phyloP scores from a whole-genome alignment of 2,888 invertebrate genomes.

The Nomada lathburiana region DNA sequence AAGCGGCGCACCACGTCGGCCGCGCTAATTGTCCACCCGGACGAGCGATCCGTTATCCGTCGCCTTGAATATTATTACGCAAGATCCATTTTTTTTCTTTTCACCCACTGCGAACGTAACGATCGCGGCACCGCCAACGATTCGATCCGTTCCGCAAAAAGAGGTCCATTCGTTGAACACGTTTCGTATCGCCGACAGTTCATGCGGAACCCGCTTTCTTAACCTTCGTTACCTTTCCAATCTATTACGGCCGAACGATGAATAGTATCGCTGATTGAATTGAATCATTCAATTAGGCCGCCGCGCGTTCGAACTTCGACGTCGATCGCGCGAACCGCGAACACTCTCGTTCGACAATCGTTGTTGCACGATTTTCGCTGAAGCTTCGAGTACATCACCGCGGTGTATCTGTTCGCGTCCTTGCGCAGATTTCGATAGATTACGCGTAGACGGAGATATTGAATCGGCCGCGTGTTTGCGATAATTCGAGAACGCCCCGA shows the following conservation, averaged over 20 bases:
- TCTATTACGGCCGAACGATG: conserved; percentile 24
- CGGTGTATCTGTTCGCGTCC: too few species aligned
- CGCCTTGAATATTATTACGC: conserved; percentile 23
- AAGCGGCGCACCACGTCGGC: neutral
- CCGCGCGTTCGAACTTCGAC: neutral
- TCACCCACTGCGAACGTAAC: conserved; percentile 24
- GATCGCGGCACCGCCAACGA: conserved; percentile 13
- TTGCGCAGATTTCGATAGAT: too few species aligned
- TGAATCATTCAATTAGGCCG: conserved; percentile 22
- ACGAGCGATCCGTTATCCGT: conserved; percentile 14
- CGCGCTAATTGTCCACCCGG: conserved; percentile 4
- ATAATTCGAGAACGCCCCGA: too few species aligned
- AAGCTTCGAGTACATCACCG: too few species aligned
- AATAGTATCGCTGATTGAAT: conserved; percentile 35
- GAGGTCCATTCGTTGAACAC: conserved; percentile 26
- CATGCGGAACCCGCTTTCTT: conserved; percentile 41
- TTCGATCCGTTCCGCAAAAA: conserved; percentile 28
- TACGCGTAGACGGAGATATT: too few species aligned
- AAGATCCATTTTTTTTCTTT: conserved; percentile 12
- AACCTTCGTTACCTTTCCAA: conserved; percentile 47
- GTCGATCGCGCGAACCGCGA: neutral
- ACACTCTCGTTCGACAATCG: neutral
- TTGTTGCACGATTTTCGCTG: neutral
- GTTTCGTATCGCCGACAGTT: conserved; percentile 31
- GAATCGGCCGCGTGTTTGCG: too few species aligned